Evolutionary conservation across 2,113 vertebrate genomes (phyloP).

Genomic region (Emydura subglobosa): DNA sequence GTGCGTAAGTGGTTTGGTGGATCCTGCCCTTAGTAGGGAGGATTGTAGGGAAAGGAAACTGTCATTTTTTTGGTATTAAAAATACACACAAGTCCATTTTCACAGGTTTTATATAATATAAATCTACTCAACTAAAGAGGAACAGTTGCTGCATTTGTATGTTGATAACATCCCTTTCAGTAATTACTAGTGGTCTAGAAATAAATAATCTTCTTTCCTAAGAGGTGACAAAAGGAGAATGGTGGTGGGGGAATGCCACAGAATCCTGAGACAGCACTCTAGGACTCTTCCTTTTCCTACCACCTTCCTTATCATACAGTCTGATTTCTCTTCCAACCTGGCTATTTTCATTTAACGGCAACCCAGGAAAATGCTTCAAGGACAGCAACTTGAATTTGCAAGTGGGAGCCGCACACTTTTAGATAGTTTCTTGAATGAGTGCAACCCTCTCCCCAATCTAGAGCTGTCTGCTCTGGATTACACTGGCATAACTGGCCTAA

Average conservation of each 20-base stretch:
- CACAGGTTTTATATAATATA: background rate
- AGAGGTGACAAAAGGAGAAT: background rate
- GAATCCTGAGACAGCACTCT: background rate
- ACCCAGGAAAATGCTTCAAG: no score
- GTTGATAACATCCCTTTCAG: fast-evolving
- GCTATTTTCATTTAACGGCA: background rate
- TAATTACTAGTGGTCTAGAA: background rate
- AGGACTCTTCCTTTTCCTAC: background rate
- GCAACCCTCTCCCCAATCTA: background rate
- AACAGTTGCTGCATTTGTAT: background rate
- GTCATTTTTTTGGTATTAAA: background rate
- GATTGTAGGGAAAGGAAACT: background rate
- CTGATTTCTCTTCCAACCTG: background rate
- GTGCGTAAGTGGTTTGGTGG: background rate
- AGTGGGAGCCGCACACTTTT: background rate
- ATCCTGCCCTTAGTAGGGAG: background rate
- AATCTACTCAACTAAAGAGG: background rate
- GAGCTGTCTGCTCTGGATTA: background rate
- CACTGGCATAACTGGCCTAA: background rate
- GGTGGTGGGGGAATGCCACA: background rate
- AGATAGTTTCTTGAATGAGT: background rate
- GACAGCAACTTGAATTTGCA: background rate
- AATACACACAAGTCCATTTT: background rate
- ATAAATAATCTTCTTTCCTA: background rate
- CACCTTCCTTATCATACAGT: background rate